Base-by-base conservation (phyloP, 2,888 invertebrate species). In the Hyposoter dolosus region DNA sequence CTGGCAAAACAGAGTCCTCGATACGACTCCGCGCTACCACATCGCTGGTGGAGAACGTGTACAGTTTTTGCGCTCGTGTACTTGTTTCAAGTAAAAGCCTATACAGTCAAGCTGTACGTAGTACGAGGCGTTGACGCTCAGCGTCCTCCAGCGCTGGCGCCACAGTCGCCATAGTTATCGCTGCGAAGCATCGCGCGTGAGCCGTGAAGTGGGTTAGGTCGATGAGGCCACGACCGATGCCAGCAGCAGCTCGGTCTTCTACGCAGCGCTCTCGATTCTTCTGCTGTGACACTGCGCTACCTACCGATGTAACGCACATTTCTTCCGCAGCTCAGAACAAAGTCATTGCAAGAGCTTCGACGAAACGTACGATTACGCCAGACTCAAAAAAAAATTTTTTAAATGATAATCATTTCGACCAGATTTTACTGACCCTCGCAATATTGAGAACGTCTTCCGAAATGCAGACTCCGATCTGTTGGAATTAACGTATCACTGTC, bases 181-280 rank as follows among this genome's bases (percentile, higher is more conserved):
- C 23, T 50, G 60, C 47, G 60, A 43, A 74, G 80, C 80, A 77
- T 85, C 78, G 83, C 86, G 82, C 84, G 81, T 89, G 79, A 87
- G 88, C 88, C 88, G 89, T 89, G 89, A 93, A 93, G 92, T 93
- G 91, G 93, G 93, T 92, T 92, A 93, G 92, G 92, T 93, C 93
- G 93, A 93, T 92, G 93, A 91, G 92, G 89, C 92, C 90, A 91
- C 91, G 89, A 90, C 88, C 90, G 90, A 87, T 88, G 88, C 87
- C 88, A 82, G 83, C 56, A 89, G 28, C 35, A 35, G 7, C 40
- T 7, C 87, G 85, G 88, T 88, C 89, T 92, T 92, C 91, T 92
- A 91, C 92, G 92, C 92, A 92, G 90, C 92, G 91, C 87, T 91
- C 90, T 92, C 90, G 89, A 92, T 92, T 91, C 91, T 88, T 86